Conservation (phyloP, 1,140 invertebrate genomes). For the Eriocheir sinensis region DNA sequence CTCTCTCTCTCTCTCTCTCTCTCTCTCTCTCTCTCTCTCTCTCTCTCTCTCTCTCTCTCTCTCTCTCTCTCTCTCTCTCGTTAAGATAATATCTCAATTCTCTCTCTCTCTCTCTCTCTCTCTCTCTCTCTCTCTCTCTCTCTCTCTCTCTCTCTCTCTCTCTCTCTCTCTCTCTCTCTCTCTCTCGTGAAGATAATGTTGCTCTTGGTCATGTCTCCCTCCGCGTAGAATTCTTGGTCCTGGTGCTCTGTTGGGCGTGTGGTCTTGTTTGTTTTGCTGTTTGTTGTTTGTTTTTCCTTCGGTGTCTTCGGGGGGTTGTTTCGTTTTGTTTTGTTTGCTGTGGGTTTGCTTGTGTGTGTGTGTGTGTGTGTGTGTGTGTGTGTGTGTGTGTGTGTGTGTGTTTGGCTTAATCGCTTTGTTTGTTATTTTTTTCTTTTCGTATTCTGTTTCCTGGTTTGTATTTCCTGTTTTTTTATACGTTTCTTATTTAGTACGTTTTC, state of each 20-base stretch:
- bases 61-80: neutral
- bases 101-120: neutral
- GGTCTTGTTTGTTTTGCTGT: neutral
- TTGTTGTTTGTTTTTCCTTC: neutral
- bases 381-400: neutral
- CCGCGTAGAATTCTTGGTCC: neutral
- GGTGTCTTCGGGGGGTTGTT: neutral
- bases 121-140: slow-evolving; percentile 18
- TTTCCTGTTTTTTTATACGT: too few relatives aligned
- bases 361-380: neutral
- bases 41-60: slow-evolving; percentile 4
- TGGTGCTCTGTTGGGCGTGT: neutral
- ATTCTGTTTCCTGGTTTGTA: too few relatives aligned
- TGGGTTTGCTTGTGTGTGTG: neutral
- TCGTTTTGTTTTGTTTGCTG: neutral
- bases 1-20: neutral
- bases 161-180: neutral
- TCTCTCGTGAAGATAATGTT: neutral
- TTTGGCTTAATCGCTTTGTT: too few relatives aligned
- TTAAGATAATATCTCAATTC: too few relatives aligned
- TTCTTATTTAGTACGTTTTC: too few relatives aligned
- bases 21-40: slow-evolving; percentile 19
- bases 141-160: slow-evolving; percentile 4
- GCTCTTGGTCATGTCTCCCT: neutral
- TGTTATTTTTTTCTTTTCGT: too few relatives aligned